Percentiles rank a stretch among this genome's conserved stretches.
Evolutionary conservation across 2,888 invertebrate genomes (phyloP).

Genomic region (Eristalinus aeneus): DNA sequence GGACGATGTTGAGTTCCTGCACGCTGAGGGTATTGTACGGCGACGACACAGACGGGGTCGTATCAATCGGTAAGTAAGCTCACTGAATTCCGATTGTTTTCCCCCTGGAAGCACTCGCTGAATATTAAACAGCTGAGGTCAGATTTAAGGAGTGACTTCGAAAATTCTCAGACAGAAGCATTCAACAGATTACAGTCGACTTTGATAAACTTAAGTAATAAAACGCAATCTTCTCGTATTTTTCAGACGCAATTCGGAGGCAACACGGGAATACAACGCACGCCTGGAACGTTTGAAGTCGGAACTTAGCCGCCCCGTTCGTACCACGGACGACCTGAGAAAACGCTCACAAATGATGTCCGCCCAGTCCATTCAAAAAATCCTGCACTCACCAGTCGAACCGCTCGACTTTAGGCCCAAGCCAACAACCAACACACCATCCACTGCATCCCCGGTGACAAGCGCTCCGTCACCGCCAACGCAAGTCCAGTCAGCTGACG

Average conservation of each 20-base stretch:
- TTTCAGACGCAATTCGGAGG: slow-evolving; percentile 73
- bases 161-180: background rate
- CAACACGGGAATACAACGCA: slow-evolving; percentile 73
- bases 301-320: slow-evolving; percentile 78
- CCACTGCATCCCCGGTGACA: background rate
- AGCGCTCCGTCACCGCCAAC: slow-evolving; percentile 39
- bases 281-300: slow-evolving; percentile 77
- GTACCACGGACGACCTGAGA: slow-evolving; percentile 67
- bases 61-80: slow-evolving; percentile 76
- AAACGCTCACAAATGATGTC: slow-evolving; percentile 45
- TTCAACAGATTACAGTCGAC: background rate
- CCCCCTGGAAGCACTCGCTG: background rate
- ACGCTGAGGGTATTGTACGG: slow-evolving; percentile 77
- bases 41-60: slow-evolving; percentile 78
- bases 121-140: background rate
- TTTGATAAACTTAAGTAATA: slow-evolving; percentile 2
- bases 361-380: slow-evolving; percentile 15
- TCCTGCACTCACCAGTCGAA: slow-evolving; percentile 46
- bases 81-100: background rate
- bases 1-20: slow-evolving; percentile 79
- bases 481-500: background rate
- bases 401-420: slow-evolving; percentile 50
- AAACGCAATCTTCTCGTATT: slow-evolving; percentile 2
- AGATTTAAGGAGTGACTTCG: too few species aligned
- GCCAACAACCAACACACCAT: slow-evolving; percentile 36